These are phyloP conservation scores for Acrobasis consociella DNA, from an alignment of 2,888 invertebrate genomes.

Conservation along the genomic window DNA sequence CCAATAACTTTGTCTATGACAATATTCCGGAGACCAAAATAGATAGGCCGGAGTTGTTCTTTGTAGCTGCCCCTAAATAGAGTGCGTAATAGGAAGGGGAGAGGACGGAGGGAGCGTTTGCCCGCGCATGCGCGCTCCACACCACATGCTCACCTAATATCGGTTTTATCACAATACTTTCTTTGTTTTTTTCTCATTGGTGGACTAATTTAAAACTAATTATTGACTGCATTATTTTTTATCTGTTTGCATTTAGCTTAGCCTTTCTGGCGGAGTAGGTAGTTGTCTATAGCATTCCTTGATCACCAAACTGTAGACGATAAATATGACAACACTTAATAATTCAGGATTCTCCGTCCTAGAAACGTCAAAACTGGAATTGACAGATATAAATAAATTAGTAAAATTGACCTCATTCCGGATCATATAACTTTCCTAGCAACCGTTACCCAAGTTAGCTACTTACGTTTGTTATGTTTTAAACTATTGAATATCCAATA, in stretches of 20 bases:
- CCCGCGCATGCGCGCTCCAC: conserved; percentile 65
- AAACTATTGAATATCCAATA: too few species aligned
- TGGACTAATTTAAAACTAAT: background rate
- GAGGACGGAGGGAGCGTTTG: conserved; percentile 60
- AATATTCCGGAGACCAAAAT: conserved; percentile 78
- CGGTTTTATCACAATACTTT: conserved; percentile 72
- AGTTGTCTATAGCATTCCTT: too few species aligned
- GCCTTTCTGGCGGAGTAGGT: too few species aligned
- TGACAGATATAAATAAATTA: conserved; percentile 2
- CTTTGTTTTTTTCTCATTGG: conserved; percentile 55
- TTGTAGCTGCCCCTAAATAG: conserved; percentile 81
- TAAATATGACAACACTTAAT: conserved; percentile 1
- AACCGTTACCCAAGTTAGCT: too few species aligned
- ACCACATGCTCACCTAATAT: conserved; percentile 55
- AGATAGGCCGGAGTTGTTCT: conserved; percentile 75
- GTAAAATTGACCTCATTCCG: conserved; percentile 3
- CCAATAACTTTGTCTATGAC: conserved; percentile 72
- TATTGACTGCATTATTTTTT: background rate
- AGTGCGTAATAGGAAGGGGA: conserved; percentile 80
- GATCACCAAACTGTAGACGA: background rate
- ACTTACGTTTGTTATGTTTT: too few species aligned
- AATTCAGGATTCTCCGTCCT: conserved; percentile 16
- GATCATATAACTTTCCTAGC: too few species aligned
- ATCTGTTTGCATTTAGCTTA: background rate
- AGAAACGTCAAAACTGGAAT: conserved; percentile 2